phyloP scores from a whole-genome alignment of 53 echinoderm and acorn worm genomes.

The Henricia sp. region DNA sequence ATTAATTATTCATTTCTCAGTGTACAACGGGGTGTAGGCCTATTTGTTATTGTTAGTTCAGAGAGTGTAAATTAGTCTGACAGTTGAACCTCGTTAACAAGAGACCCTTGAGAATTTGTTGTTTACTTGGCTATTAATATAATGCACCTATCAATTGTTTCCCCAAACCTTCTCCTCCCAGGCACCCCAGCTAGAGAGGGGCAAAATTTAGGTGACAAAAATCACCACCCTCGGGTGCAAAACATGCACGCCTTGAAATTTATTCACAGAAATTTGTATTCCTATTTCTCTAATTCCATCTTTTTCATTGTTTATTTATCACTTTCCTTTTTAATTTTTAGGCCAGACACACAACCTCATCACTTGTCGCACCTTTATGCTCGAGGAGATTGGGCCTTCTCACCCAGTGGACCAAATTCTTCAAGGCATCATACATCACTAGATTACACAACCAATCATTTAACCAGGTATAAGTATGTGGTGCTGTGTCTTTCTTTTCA shows the following conservation, averaged over 20 bases:
- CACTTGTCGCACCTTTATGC: background rate
- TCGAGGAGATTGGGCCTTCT: background rate
- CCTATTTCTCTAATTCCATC: background rate
- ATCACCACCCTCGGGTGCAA: too few relatives aligned
- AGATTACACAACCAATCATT: background rate
- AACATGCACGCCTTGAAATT: too few relatives aligned
- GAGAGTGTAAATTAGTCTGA: background rate
- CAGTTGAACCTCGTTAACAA: background rate
- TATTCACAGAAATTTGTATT: background rate
- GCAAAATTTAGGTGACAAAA: background rate
- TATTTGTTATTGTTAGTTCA: too few relatives aligned
- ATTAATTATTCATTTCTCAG: too few relatives aligned
- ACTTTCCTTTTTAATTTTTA: background rate
- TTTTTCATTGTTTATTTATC: background rate
- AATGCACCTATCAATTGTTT: too few relatives aligned
- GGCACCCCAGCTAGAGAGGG: background rate
- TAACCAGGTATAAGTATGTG: background rate
- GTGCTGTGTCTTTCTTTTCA: background rate
- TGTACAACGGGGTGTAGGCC: too few relatives aligned
- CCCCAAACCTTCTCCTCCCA: background rate
- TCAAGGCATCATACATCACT: background rate
- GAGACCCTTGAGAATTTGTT: background rate
- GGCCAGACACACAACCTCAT: conserved; percentile 23
- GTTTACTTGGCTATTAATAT: background rate
- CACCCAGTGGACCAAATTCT: background rate